Evolutionary conservation across 2,888 invertebrate species (phyloP).

Genomic region (Mermis nigrescens): DNA sequence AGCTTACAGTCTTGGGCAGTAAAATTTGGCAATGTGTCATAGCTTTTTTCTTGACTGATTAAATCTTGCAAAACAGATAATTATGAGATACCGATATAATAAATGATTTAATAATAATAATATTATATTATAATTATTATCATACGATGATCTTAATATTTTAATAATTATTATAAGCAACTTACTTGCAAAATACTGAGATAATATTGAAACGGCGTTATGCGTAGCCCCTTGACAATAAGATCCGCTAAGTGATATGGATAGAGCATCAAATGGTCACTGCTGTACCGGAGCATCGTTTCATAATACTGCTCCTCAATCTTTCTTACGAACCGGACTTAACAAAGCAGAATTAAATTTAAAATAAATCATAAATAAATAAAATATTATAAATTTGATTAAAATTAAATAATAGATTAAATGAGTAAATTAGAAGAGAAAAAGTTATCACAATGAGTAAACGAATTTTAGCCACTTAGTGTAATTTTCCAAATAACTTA

Average conservation of each 20-base stretch:
- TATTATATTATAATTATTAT: too few relatives aligned
- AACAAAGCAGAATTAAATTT: too few relatives aligned
- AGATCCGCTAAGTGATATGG: conserved; percentile 88
- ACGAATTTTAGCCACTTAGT: too few relatives aligned
- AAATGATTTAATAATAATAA: too few relatives aligned
- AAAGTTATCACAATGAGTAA: too few relatives aligned
- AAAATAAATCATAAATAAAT: too few relatives aligned
- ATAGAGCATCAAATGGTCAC: conserved; percentile 64
- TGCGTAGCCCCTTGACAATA: conserved; percentile 70
- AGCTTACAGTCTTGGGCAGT: conserved; percentile 77
- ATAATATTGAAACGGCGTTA: conserved; percentile 87
- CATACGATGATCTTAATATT: too few relatives aligned
- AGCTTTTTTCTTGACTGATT: conserved; percentile 76
- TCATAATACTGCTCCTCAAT: conserved; percentile 82
- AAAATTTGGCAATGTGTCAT: conserved; percentile 88
- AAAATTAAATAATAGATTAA: too few relatives aligned
- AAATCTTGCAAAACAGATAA: conserved; percentile 41
- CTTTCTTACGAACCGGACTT: conserved; percentile 58
- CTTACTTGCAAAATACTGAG: conserved; percentile 51
- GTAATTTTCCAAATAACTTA: too few relatives aligned
- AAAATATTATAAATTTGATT: too few relatives aligned
- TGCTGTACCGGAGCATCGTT: conserved; percentile 60
- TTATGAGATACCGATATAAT: too few relatives aligned
- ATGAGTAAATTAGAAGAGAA: not conserved
- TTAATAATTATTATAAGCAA: not conserved